A percentile compares a stretch with the other conserved stretches of the same genome.
Conservation (phyloP, 64 coral and sea anemone genomes). For the Trachythela sp. region DNA sequence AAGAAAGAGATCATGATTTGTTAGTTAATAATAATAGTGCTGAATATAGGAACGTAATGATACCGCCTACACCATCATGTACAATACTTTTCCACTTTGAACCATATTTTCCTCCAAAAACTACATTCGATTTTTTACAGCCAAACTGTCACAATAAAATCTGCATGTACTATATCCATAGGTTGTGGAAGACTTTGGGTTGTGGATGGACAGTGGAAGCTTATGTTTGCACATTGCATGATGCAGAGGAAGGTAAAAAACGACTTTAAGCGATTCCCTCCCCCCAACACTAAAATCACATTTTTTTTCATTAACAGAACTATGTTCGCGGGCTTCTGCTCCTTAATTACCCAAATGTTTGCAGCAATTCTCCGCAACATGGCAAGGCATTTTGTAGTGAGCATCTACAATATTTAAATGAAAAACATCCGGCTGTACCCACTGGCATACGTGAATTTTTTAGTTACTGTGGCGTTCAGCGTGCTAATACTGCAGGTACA, state of each 20-base stretch:
- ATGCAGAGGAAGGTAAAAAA: constrained; percentile 40
- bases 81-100: not conserved
- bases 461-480: constrained; percentile 40
- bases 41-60: not conserved
- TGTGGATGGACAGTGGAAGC: constrained; percentile 43
- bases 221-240: constrained; percentile 56
- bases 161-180: no score
- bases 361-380: constrained; percentile 15
- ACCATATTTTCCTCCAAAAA: no score
- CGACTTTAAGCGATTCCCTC: not conserved
- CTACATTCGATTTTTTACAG: no score
- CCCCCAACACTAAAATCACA: no score
- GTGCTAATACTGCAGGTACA: not conserved
- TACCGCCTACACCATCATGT: not conserved
- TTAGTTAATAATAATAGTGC: no score
- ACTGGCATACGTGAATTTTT: constrained; percentile 51
- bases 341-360: constrained; percentile 52
- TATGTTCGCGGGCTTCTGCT: constrained; percentile 28
- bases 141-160: no score
- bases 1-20: no score
- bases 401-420: no score
- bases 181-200: constrained; percentile 54
- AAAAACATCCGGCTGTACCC: no score
- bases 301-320: constrained; percentile 18
- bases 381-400: no score